Evolutionary conservation across 1,140 invertebrate species (phyloP).

Genomic region (Sinonovacula constricta): DNA sequence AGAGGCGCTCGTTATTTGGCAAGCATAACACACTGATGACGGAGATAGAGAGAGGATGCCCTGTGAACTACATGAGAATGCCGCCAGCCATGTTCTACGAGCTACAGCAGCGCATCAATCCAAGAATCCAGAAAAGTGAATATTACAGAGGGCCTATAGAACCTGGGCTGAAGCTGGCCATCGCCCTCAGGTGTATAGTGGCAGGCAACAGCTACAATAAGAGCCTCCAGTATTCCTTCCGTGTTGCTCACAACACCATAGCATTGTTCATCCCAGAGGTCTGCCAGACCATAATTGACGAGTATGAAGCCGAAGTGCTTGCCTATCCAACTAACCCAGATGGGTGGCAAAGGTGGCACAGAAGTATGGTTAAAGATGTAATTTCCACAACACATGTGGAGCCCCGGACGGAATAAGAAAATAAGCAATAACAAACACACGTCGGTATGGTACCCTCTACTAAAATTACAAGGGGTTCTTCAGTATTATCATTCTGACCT

Average conservation of each 20-base stretch:
- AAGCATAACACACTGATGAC: no score
- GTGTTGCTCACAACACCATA: constrained; percentile 53
- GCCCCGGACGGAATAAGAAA: constrained; percentile 77
- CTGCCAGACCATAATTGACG: constrained; percentile 39
- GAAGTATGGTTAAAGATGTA: constrained; percentile 38
- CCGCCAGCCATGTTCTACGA: no score
- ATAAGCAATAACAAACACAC: no score
- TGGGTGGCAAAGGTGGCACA: constrained; percentile 34
- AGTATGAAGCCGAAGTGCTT: constrained; percentile 15
- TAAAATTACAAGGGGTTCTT: constrained; percentile 78
- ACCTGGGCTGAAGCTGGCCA: constrained; percentile 59
- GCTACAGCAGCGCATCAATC: no score
- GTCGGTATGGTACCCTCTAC: constrained; percentile 67
- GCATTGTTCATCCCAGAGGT: constrained; percentile 42
- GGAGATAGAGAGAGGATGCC: no score
- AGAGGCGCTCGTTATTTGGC: no score
- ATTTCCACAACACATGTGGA: constrained; percentile 42
- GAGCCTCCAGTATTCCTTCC: constrained; percentile 28
- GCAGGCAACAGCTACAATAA: constrained; percentile 43
- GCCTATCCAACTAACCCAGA: constrained; percentile 17
- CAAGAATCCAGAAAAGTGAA: no score
- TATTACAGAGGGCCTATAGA: not conserved
- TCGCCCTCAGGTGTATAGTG: constrained; percentile 44
- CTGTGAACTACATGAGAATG: no score
- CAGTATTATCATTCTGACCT: constrained; percentile 69